These are phyloP conservation scores for Drosophila orosa DNA, from an alignment of 1,140 invertebrate species.

Conservation along the genomic window DNA sequence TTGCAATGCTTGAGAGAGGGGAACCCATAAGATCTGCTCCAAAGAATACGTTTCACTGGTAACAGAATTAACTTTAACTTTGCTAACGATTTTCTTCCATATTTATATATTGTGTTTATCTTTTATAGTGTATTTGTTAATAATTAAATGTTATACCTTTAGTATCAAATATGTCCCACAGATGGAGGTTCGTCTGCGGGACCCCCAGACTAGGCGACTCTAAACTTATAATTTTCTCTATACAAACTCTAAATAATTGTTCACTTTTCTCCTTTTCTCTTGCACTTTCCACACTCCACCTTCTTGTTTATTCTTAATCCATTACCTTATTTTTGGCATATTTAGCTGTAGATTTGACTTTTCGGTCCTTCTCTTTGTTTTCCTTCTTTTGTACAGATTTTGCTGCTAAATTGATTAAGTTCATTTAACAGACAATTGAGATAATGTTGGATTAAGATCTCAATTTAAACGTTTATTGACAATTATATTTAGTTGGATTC, in stretches of 20 bases:
- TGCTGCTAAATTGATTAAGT: slow-evolving; percentile 60
- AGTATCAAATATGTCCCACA: slow-evolving; percentile 73
- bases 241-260: slow-evolving; percentile 82
- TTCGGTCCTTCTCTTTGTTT: slow-evolving; percentile 41
- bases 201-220: slow-evolving; percentile 69
- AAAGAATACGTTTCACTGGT: slow-evolving; percentile 77
- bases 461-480: slow-evolving; percentile 26
- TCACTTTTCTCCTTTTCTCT: slow-evolving; percentile 38
- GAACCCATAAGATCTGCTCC: slow-evolving; percentile 60
- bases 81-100: slow-evolving; percentile 68
- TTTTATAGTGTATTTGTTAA: slow-evolving; percentile 63
- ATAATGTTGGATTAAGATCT: slow-evolving; percentile 47
- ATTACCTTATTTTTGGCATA: slow-evolving; percentile 75
- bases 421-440: slow-evolving; percentile 60
- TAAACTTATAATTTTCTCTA: slow-evolving; percentile 66
- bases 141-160: slow-evolving; percentile 72
- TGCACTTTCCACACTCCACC: slow-evolving; percentile 22
- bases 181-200: slow-evolving; percentile 29
- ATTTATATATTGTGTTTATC: slow-evolving; percentile 44
- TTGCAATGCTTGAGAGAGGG: slow-evolving; percentile 34
- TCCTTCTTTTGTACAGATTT: slow-evolving; percentile 67
- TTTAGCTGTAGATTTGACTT: slow-evolving; percentile 81
- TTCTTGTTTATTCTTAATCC: slow-evolving; percentile 11
- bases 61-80: slow-evolving; percentile 81
- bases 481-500: slow-evolving; percentile 41